Base-by-base conservation (phyloP, 2,888 invertebrate genomes). In the Hirtodrosophila trivittata region DNA sequence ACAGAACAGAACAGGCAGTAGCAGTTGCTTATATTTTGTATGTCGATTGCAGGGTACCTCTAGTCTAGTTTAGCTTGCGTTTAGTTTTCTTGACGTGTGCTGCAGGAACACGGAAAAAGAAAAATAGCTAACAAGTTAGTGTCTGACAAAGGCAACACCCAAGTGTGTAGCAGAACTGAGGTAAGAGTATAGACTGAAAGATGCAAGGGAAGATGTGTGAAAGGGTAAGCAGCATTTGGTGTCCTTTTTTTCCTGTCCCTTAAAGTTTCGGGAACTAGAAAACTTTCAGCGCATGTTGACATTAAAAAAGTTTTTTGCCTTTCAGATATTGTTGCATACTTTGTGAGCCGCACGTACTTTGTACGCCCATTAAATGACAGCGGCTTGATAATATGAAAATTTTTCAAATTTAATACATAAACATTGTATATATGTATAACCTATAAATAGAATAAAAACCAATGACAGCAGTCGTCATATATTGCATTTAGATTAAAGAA, bases 251-350 rank as follows among this genome's bases (percentile, higher is more conserved):
- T 52, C 12, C 56, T 52, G 58, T 49, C 64, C 56, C 54, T 45
- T 38, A 66, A 84, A 69, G 57, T 84, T 80, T 66, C n/a, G 21
- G 49, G 13, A 38, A 49, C 57, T 55, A 49, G 38, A 13, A 52
- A 49, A 55, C 35, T 30, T 60, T 49, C 37, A 10, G 6, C 49
- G 32, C 25, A 35, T 47, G 43, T 66, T 72, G 54, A 54, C 72
- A 58, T 45, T 16, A 41, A 7, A 30, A 16, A 51, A 39, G 38
- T 45, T 59, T 42, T 47, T 45, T 25, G 18, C 1, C n/a, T 52
- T 41, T 57, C 25, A 41, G 28, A 65, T 52, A 30, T 51, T 45
- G 64, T 59, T 72, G 76, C 73, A 45, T 59, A 75, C 58, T 55
- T 78, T 55, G 38, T 30, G 21, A 30, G 5, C 21, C 7, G 9